Percentiles rank a stretch among this genome's conserved stretches.
phyloP scores from a whole-genome alignment of 2,113 vertebrate species.

The Fregata magnificens region DNA sequence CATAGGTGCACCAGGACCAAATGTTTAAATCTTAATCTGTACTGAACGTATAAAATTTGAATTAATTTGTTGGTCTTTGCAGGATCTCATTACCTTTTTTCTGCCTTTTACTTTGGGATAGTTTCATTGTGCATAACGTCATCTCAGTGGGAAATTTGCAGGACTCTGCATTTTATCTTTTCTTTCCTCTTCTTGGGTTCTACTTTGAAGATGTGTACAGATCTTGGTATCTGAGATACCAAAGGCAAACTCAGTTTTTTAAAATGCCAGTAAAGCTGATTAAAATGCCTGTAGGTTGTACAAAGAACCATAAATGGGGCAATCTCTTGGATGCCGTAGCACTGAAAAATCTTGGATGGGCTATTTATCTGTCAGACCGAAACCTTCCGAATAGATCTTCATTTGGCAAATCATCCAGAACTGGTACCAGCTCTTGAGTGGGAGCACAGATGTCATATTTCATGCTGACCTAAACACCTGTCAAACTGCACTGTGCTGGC shows the following conservation, averaged over 20 bases:
- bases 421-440: neutral
- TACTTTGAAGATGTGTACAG: neutral
- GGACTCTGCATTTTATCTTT: neutral
- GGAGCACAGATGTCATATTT: neutral
- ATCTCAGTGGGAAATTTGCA: neutral
- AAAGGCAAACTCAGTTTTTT: neutral
- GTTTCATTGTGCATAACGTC: neutral
- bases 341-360: neutral
- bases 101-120: neutral
- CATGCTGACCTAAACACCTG: conserved; percentile 14
- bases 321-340: neutral
- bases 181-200: neutral
- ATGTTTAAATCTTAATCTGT: neutral
- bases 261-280: conserved; percentile 7
- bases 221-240: neutral
- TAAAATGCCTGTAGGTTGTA: neutral
- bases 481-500: neutral
- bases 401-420: neutral
- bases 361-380: neutral
- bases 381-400: neutral
- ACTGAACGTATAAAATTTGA: neutral
- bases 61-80: neutral
- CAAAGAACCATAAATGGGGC: neutral
- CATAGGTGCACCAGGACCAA: neutral
- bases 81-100: neutral